phyloP scores from a whole-genome alignment of 2,113 vertebrate genomes.

The Xerus inauris region DNA sequence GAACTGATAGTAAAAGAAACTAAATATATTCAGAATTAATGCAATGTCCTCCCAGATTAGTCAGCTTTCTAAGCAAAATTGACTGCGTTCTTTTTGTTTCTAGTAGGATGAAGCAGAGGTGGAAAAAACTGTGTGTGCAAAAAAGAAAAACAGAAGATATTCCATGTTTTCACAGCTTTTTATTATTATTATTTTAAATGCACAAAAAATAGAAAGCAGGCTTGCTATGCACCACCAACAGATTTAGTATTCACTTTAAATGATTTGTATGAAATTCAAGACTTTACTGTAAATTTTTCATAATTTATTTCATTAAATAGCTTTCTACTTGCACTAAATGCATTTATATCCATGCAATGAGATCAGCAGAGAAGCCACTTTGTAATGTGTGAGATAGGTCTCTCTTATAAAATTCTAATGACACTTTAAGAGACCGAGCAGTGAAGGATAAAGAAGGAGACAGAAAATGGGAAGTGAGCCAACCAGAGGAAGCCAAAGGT shows the following conservation, averaged over 20 bases:
- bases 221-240: neutral
- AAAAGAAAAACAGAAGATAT: conserved; percentile 2
- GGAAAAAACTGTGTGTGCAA: neutral
- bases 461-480: neutral
- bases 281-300: neutral
- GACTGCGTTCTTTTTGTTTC: neutral
- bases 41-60: conserved; percentile 51
- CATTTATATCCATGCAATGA: neutral
- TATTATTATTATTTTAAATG: neutral
- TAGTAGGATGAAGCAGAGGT: neutral
- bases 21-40: conserved; percentile 55
- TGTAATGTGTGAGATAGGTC: neutral
- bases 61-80: conserved; percentile 73
- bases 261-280: conserved; percentile 38
- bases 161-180: neutral
- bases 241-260: conserved; percentile 36
- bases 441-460: neutral
- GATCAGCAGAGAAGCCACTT: neutral
- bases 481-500: too few species aligned
- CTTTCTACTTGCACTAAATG: conserved; percentile 37
- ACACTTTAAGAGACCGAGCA: neutral
- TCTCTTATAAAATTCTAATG: conserved; percentile 8
- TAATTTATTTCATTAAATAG: conserved; percentile 34
- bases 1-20: conserved; percentile 62
- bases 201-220: neutral